Evolutionary conservation across 1,140 invertebrate genomes (phyloP).

Genomic region (Ostrea denselamellosa): DNA sequence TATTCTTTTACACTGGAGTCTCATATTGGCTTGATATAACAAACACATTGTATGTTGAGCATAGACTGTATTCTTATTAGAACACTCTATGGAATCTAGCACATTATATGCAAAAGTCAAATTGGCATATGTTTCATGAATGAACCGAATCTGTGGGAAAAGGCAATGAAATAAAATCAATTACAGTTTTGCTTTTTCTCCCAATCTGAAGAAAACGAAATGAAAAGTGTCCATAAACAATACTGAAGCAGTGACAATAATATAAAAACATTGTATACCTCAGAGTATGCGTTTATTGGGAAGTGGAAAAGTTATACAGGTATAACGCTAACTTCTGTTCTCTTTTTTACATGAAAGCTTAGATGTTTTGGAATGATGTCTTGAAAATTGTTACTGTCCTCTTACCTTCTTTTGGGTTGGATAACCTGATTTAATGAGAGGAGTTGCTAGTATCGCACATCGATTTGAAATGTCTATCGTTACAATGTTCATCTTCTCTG

Average conservation of each 20-base stretch:
- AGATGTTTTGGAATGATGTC: too few species aligned
- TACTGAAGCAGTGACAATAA: background rate
- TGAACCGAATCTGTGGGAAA: background rate
- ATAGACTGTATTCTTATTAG: background rate
- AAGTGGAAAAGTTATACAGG: too few species aligned
- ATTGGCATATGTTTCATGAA: background rate
- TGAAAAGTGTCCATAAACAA: background rate
- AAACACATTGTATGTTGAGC: background rate
- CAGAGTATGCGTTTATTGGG: too few species aligned
- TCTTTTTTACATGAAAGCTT: background rate
- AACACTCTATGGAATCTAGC: background rate
- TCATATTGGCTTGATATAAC: background rate
- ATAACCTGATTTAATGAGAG: too few species aligned
- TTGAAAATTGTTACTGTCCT: too few species aligned
- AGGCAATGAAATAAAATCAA: background rate
- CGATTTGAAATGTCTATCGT: too few species aligned
- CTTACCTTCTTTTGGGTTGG: too few species aligned
- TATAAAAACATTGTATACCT: too few species aligned
- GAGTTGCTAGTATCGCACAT: too few species aligned
- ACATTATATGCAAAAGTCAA: background rate
- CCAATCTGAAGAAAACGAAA: background rate
- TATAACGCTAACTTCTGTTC: background rate
- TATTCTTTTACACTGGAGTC: background rate
- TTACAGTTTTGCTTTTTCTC: background rate
- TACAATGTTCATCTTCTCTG: too few species aligned